Conservation (phyloP, 2,888 invertebrate species). For the Catocala nupta region DNA sequence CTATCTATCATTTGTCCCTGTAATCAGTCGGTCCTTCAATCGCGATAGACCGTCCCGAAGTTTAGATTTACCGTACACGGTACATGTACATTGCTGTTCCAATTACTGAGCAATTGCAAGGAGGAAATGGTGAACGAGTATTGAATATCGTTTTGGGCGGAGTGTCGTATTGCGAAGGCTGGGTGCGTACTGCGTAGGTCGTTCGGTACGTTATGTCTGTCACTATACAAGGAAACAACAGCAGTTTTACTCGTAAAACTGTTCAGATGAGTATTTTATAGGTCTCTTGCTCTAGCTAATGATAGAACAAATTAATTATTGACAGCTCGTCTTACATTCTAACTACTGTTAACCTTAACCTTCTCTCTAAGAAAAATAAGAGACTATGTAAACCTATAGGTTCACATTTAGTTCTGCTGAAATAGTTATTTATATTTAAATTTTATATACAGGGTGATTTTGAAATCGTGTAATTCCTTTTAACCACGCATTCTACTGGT, state of each 20-base stretch:
- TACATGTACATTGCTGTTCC: conserved; percentile 45
- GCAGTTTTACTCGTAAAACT: conserved; percentile 9
- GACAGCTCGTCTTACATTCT: no score
- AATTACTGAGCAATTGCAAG: conserved; percentile 34
- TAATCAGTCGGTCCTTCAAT: conserved; percentile 6
- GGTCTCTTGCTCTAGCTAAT: no score
- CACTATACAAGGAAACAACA: conserved; percentile 30
- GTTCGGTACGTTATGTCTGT: conserved; percentile 33
- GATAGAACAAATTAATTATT: no score
- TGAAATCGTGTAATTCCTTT: no score
- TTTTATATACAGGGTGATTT: no score
- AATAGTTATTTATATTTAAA: no score
- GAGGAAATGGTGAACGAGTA: conserved; percentile 47
- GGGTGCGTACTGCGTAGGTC: conserved; percentile 44
- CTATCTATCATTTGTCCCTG: not conserved
- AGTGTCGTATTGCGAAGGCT: conserved; percentile 45
- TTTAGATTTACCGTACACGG: conserved; percentile 9
- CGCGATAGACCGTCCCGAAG: not conserved
- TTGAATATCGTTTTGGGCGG: conserved; percentile 48
- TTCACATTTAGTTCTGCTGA: no score
- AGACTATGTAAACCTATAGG: no score
- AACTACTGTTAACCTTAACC: no score
- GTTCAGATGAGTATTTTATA: not conserved
- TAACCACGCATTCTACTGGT: no score
- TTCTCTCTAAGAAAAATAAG: no score